Evolutionary conservation across 2,113 vertebrate genomes (phyloP).

Genomic region (Campylomormyrus numenius): DNA sequence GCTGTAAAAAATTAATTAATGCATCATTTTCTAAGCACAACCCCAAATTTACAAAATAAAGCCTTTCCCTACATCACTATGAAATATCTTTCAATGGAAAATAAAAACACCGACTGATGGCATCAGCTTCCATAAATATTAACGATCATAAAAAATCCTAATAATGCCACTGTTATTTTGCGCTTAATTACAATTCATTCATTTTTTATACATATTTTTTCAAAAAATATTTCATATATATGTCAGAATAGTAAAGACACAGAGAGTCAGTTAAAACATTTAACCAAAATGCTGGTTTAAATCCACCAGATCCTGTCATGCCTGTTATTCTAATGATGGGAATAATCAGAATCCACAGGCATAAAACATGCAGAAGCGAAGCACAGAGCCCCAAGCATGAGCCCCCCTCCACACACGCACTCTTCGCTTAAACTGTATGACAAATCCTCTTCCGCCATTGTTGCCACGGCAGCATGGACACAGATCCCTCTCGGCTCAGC

Average conservation of each 20-base stretch:
- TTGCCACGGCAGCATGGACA: constrained; percentile 11
- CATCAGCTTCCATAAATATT: background rate
- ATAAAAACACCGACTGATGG: background rate
- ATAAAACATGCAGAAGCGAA: background rate
- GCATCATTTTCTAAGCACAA: background rate
- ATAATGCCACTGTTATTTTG: background rate
- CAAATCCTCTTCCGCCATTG: background rate
- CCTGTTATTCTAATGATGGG: background rate
- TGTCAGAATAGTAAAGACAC: background rate
- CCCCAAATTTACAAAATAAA: background rate
- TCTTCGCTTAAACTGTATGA: background rate
- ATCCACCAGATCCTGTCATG: background rate
- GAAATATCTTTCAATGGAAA: background rate
- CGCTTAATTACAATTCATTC: background rate
- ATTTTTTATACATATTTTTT: background rate
- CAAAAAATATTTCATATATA: background rate
- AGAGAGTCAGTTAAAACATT: background rate
- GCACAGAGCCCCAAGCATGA: background rate
- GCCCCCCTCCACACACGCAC: background rate
- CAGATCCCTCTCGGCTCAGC: background rate
- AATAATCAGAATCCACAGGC: background rate
- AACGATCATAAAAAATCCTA: background rate
- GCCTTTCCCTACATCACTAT: background rate
- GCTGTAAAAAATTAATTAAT: background rate
- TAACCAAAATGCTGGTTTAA: background rate